phyloP scores from a whole-genome alignment of 2,113 vertebrate species.

The Orientallactaga bullata region DNA sequence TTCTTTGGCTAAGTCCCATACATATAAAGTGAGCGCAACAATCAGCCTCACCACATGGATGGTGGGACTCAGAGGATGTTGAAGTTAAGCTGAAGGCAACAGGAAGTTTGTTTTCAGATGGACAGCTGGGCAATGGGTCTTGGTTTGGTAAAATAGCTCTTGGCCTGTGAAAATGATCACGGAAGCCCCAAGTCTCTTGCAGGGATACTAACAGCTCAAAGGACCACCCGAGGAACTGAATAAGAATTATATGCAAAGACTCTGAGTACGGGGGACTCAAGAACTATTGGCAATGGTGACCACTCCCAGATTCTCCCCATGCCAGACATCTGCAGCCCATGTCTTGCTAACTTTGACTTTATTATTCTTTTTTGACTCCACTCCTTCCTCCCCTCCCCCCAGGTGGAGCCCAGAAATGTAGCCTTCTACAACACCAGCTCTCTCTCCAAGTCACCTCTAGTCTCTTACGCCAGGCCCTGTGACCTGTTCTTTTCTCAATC shows the following conservation, averaged over 20 bases:
- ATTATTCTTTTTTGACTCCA: background rate
- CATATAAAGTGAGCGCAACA: background rate
- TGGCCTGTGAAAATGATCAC: background rate
- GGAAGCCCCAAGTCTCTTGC: background rate
- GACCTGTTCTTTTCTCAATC: background rate
- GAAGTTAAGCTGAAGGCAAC: background rate
- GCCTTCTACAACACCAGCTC: background rate
- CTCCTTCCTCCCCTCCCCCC: background rate
- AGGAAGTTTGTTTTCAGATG: background rate
- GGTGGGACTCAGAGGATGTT: background rate
- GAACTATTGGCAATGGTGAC: background rate
- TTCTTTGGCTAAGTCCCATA: background rate
- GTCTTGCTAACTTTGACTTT: background rate
- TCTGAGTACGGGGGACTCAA: background rate
- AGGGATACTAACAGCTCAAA: background rate
- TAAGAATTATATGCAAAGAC: background rate
- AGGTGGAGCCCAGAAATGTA: background rate
- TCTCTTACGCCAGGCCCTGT: background rate
- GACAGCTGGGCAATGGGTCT: background rate
- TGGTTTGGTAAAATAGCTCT: background rate
- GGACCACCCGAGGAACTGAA: background rate
- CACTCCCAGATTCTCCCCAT: background rate
- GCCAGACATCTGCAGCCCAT: background rate
- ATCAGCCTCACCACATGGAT: accelerated
- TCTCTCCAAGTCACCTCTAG: background rate